Evolutionary conservation across 2,113 vertebrate species (phyloP).

Genomic region (Guaruba guarouba): DNA sequence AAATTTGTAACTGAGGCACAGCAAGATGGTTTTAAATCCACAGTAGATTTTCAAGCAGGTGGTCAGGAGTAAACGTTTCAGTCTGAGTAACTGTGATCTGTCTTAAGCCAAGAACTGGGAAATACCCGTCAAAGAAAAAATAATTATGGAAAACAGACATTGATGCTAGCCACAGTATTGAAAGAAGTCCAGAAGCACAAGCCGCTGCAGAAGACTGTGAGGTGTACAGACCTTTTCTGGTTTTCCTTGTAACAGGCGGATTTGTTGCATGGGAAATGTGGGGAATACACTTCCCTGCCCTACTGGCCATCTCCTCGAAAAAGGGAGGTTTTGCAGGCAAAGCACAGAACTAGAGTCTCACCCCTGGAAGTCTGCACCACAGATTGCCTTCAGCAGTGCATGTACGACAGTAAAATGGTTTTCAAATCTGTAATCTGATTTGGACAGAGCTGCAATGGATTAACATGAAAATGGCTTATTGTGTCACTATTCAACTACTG

Average conservation of each 20-base stretch:
- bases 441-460: not conserved
- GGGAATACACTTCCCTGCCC: not conserved
- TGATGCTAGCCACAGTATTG: rapidly evolving
- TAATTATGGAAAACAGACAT: not conserved
- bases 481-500: not conserved
- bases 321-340: not conserved
- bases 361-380: not conserved
- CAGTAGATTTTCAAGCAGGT: not conserved
- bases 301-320: not conserved
- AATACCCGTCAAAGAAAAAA: not conserved
- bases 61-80: not conserved
- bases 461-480: not conserved
- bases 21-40: not conserved
- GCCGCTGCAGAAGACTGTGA: not conserved
- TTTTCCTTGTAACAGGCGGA: not conserved
- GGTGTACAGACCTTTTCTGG: not conserved
- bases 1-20: not conserved
- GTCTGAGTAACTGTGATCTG: not conserved
- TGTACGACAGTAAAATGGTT: not conserved
- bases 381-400: not conserved
- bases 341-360: not conserved
- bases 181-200: not conserved
- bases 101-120: not conserved
- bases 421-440: not conserved
- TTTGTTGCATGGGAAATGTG: not conserved